Percentiles rank a stretch among this genome's conserved stretches.
Evolutionary conservation across 1,140 invertebrate species (phyloP).

Genomic region (Probaryconus sp.): DNA sequence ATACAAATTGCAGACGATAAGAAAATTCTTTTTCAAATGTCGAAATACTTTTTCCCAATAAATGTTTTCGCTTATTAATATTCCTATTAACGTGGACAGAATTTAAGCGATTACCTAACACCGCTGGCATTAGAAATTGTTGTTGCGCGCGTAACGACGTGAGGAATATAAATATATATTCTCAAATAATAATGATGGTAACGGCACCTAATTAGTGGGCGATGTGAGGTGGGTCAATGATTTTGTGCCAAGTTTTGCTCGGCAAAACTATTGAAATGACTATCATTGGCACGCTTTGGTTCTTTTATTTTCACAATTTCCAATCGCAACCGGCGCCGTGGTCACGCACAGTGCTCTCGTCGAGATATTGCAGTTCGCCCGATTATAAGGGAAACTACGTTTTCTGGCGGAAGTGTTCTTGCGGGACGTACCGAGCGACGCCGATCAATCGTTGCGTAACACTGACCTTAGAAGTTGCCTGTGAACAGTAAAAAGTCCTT

Average conservation of each 20-base stretch:
- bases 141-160: too few species aligned
- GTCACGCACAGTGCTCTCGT: conserved; percentile 38
- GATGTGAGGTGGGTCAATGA: conserved; percentile 15
- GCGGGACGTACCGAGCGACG: conserved; percentile 41
- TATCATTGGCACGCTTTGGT: conserved; percentile 24
- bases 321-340: conserved; percentile 39
- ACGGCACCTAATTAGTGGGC: too few species aligned
- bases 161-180: too few species aligned
- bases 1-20: too few species aligned
- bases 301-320: conserved; percentile 55
- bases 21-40: too few species aligned
- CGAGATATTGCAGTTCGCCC: conserved; percentile 50
- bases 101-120: too few species aligned
- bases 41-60: too few species aligned
- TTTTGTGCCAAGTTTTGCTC: conserved; percentile 28
- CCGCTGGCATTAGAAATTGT: too few species aligned
- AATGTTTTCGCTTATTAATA: too few species aligned
- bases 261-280: conserved; percentile 11
- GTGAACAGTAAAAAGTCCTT: conserved; percentile 13
- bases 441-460: conserved; percentile 57
- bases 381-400: conserved; percentile 61
- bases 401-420: conserved; percentile 66
- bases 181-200: too few species aligned
- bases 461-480: conserved; percentile 39
- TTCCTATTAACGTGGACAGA: too few species aligned